These are phyloP conservation scores for Chloebia gouldiae DNA, from an alignment of 2,113 vertebrate genomes.

Conservation along the genomic window DNA sequence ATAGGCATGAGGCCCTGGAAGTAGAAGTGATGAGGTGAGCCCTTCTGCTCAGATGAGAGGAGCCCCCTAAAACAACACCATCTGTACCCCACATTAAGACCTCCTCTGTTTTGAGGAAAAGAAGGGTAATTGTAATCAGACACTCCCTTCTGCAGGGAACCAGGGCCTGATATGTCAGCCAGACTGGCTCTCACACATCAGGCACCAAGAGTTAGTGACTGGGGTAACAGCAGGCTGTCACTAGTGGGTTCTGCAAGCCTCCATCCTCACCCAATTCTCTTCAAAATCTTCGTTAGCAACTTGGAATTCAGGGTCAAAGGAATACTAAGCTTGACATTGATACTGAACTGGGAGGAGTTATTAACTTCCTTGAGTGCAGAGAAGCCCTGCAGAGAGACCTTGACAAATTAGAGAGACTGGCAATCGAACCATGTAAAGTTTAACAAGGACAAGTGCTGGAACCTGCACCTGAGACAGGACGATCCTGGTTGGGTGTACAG, in stretches of 20 bases:
- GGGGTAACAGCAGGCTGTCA: not conserved
- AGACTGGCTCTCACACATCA: rapidly evolving
- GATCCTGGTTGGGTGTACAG: not conserved
- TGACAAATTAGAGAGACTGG: too few species aligned
- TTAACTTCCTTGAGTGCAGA: not conserved
- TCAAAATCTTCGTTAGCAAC: not conserved
- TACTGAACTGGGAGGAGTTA: not conserved
- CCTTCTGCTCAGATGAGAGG: not conserved
- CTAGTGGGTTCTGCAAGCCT: not conserved
- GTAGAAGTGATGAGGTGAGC: not conserved
- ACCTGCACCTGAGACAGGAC: not conserved
- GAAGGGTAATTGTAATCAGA: not conserved
- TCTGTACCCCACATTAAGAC: too few species aligned
- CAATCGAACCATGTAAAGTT: too few species aligned
- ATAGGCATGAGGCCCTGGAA: not conserved
- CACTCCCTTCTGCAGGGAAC: not conserved
- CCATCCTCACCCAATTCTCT: not conserved
- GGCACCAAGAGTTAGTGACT: not conserved
- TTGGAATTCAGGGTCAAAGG: not conserved
- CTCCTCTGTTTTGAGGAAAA: not conserved
- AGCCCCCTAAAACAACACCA: not conserved
- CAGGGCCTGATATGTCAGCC: rapidly evolving
- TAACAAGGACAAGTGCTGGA: not conserved
- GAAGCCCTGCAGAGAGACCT: not conserved
- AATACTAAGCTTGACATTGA: not conserved